Evolutionary conservation across 2,888 invertebrate genomes (phyloP), one percentile per base, ranked within the genome.

Genomic region (Limenitis camilla): DNA sequence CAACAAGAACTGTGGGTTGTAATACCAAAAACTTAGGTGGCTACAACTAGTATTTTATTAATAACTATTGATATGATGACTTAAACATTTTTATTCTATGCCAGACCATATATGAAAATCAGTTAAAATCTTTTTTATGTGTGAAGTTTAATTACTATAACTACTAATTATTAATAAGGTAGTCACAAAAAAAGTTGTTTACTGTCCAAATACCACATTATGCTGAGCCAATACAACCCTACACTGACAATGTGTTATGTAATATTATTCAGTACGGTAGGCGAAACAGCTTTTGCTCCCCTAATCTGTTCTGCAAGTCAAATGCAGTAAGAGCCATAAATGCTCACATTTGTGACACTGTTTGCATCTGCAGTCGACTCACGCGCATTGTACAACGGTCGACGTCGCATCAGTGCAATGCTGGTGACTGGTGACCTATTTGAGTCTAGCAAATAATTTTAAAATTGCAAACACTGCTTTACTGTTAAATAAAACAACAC

Each of bases 381-480:
- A 85, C 81, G 86, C 79, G 72, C 77, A 66, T 28, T 66, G 65
- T 63, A 63, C 81, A 86, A 85, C 86, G 83, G 86, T 85, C 74
- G 71, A 58, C 64, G 67, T 63, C 61, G 61, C 66, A 67, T 61
- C 64, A 68, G 67, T 68, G 69, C 70, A 74, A 74, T 71, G 70
- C 71, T 61, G 70, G 64, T 81, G 85, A 84, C 71, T 61, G 70
- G 64, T 81, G 85, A 84, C 85, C 85, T 71, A 86, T 73, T 77
- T 77, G 66, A 75, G 73, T 76, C 74, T 72, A 71, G 69, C 65
- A 64, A 72, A 72, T 69, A 65, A 61, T 67, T 64, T 65, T 63
- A 45, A 53, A 56, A 59, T 61, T 56, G 46, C 39, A 55, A 49
- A 49, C 30, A 40, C 33, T 53, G 19, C 27, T 49, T 32, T 10